Percentiles rank a stretch among this genome's conserved stretches.
These are phyloP conservation scores for Drosophila micromelanica DNA, from an alignment of 1,140 invertebrate genomes.

Conservation along the genomic window DNA sequence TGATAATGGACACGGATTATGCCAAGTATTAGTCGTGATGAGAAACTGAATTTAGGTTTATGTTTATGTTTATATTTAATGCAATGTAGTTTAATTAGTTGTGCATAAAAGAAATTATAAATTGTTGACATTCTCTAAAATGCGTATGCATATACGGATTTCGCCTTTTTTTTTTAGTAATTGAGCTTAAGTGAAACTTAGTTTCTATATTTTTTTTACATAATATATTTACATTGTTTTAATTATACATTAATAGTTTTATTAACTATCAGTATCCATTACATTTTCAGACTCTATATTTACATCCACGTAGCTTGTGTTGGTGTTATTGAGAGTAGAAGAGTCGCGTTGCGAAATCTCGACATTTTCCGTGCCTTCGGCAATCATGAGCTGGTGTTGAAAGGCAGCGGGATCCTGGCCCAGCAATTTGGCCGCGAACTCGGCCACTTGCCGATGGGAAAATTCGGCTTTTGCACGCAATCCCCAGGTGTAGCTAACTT, in stretches of 20 bases:
- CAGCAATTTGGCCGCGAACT: conserved; percentile 52
- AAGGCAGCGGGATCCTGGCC: conserved; percentile 35
- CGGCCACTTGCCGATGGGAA: conserved; percentile 36
- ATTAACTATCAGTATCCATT: not conserved
- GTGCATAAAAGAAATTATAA: not conserved
- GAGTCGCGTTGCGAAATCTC: not conserved
- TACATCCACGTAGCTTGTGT: conserved; percentile 1
- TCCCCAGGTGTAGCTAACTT: conserved; percentile 52
- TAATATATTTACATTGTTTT: no score
- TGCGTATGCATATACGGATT: no score
- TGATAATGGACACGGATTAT: conserved; percentile 89
- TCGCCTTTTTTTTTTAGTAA: no score
- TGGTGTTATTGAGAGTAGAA: not conserved
- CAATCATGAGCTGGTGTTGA: conserved; percentile 42
- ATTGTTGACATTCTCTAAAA: not conserved
- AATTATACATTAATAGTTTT: not conserved
- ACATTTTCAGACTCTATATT: not conserved
- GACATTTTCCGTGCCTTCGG: conserved; percentile 21
- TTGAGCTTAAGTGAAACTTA: no score
- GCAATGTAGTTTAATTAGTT: conserved; percentile 34
- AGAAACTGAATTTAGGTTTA: not conserved
- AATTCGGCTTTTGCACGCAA: conserved; percentile 58
- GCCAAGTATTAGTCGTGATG: conserved; percentile 62
- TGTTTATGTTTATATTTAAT: conserved; percentile 10
- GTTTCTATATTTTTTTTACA: no score